Evolutionary conservation across 2,888 invertebrate species (phyloP), one percentile per base, ranked within the genome.

Genomic region (Drosophila mercatorum): DNA sequence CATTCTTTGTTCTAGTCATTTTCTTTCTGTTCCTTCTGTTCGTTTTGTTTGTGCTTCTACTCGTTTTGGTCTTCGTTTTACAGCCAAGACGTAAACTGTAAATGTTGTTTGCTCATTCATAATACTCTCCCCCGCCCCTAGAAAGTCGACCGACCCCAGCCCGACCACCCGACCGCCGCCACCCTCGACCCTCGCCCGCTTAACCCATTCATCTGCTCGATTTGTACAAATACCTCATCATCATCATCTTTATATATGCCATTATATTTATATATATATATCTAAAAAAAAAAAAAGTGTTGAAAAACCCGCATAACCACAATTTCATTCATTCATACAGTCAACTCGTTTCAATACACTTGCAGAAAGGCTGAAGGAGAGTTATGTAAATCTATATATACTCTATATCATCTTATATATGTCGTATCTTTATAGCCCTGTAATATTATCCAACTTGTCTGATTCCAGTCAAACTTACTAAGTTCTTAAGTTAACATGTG

Each of bases 41-140:
- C 67, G 51, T 83, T 62, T 71, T 71, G 34, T 75, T 76, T 81
- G 72, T 73, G 60, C 59, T 77, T 63, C 70, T 76, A 71, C 80
- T 68, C 49, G 56, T 75, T 73, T 79, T 78, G 80, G 59, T 78
- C 74, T 81, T 70, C 63, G 49, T 76, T 75, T 84, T 72, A 11
- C 74, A 76, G 52, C 79, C 79, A 52, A 75, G 78, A 43, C 74
- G 74, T 68, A 68, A 78, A 78, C 64, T 75, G 60, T 75, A 61
- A 78, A 78, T 73, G 58, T 73, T 72, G 55, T 51, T 55, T 55
- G 67, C 47, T 55, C 46, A 34, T 67, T 67, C 68, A 67, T 72
- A 26, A 70, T 69, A 49, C 26, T 46, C 26, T 46, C 7, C 14
- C 6, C 46, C 6, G 22, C 46, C 5, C 17, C 8, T 6, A 8